Conservation (phyloP, 1,140 invertebrate species). For the Penaeus japonicus region DNA sequence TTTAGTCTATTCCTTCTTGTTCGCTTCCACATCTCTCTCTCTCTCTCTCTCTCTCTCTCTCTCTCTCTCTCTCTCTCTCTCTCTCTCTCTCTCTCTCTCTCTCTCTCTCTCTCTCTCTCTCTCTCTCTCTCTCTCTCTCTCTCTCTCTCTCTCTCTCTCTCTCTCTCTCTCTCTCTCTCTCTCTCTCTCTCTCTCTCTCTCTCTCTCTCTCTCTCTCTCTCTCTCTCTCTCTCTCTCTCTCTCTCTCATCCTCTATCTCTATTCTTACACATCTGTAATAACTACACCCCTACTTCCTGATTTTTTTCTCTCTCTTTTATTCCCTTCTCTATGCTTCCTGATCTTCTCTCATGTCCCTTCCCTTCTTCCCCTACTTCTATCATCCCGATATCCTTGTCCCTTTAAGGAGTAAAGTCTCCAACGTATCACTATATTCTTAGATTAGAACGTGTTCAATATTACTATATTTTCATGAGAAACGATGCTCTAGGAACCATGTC, state of each 20-base stretch:
- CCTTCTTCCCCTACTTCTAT: background rate
- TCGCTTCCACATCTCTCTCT: too few relatives aligned
- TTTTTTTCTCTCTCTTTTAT: background rate
- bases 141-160: background rate
- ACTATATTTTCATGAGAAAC: too few relatives aligned
- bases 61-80: background rate
- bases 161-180: background rate
- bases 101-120: background rate
- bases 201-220: background rate
- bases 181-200: background rate
- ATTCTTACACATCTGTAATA: background rate
- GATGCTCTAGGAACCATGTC: too few relatives aligned
- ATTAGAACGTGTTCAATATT: too few relatives aligned
- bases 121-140: slow-evolving; percentile 18
- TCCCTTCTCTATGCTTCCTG: background rate
- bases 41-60: too few relatives aligned
- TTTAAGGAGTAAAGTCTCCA: background rate
- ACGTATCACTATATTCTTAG: background rate
- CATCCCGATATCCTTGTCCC: background rate
- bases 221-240: background rate
- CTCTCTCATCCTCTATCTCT: background rate
- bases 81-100: background rate
- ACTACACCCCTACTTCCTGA: background rate
- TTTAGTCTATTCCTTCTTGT: too few relatives aligned
- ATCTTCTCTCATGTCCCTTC: background rate